phyloP scores from a whole-genome alignment of 2,888 invertebrate genomes.

The Coleophora deauratella region DNA sequence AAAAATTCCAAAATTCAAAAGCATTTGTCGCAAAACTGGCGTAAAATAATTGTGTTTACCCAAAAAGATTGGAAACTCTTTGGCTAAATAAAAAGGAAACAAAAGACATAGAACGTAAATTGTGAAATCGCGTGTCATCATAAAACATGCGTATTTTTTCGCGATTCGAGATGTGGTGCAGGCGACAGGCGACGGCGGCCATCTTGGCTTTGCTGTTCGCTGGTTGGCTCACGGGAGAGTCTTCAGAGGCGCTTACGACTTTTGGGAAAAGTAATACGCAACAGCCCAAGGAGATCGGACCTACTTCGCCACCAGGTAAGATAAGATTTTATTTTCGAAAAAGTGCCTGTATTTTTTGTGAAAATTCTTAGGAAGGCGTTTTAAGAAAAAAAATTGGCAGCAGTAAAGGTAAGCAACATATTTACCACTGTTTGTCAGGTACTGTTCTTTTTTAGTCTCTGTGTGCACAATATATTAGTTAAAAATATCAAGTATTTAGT shows the following conservation, averaged over 20 bases:
- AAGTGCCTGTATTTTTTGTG: background rate
- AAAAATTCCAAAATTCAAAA: no score
- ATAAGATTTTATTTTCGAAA: slow-evolving; percentile 4
- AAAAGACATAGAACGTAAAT: slow-evolving; percentile 5
- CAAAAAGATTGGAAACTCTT: background rate
- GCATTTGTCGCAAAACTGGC: background rate
- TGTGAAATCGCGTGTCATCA: background rate
- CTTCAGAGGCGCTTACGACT: slow-evolving; percentile 78
- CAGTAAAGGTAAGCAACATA: no score
- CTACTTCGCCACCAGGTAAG: slow-evolving; percentile 76
- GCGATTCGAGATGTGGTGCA: slow-evolving; percentile 62
- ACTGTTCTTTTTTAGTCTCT: no score
- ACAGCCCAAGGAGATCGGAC: slow-evolving; percentile 69
- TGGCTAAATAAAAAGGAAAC: background rate
- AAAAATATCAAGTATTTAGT: no score
- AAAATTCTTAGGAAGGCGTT: background rate
- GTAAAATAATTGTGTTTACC: background rate
- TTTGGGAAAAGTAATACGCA: slow-evolving; percentile 80
- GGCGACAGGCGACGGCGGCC: slow-evolving; percentile 46
- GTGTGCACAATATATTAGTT: no score
- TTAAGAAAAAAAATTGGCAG: background rate
- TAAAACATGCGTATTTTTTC: slow-evolving; percentile 47
- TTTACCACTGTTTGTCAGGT: no score
- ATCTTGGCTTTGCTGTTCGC: slow-evolving; percentile 50
- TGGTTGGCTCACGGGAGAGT: slow-evolving; percentile 59